Base-by-base conservation (phyloP, 2,797 vertebrate species). In the Siniperca obscura region DNA sequence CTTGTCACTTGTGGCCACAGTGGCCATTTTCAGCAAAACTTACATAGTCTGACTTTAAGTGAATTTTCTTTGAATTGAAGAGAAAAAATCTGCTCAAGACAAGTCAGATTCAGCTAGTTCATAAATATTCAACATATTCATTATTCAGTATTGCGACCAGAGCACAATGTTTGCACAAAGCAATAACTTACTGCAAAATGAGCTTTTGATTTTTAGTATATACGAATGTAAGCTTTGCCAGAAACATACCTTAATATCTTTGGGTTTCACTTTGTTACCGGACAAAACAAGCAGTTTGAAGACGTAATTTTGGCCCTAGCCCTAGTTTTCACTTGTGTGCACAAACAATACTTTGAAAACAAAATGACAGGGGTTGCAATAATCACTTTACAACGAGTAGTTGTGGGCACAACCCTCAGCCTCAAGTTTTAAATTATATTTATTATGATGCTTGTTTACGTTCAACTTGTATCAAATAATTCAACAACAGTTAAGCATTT, bases 141-240 rank as follows among this genome's bases (percentile, higher is more conserved):
- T 25, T 12, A 55, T 40, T 19, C 22, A 55, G 2, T 69, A 40
- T 30, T 38, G 12, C 13, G 34, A 53, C 38, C 36, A 70, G 16
- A 38, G 48, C 8, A 25, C 27, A 67, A 34, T 68, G 65, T 68
- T 21, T 68, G 48, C 66, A 36, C 19, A 68, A 36, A 68, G 44
- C 1, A 22, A 36, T 13, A 34, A 12, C 6, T 64, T 25, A 14
- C 38, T 65, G 38, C 60, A 62, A 62, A 22, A 62, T n/a, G 10
- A 40, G 11, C 9, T 8, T 62, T 65, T 65, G 5, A 42, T 65
- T 65, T 65, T 9, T 4, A 27, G 27, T 19, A 30, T 27, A 27
- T 7, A 27, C 14, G 48, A 50, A 19, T 50, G 48, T 55, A 34
- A 19, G 27, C 3, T 57, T 30, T 57, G 56, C n/a, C 48, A 50